Percentiles rank a stretch among this genome's conserved stretches.
Evolutionary conservation across 2,888 invertebrate species (phyloP).

Genomic region (Gisinianus flammeolus): DNA sequence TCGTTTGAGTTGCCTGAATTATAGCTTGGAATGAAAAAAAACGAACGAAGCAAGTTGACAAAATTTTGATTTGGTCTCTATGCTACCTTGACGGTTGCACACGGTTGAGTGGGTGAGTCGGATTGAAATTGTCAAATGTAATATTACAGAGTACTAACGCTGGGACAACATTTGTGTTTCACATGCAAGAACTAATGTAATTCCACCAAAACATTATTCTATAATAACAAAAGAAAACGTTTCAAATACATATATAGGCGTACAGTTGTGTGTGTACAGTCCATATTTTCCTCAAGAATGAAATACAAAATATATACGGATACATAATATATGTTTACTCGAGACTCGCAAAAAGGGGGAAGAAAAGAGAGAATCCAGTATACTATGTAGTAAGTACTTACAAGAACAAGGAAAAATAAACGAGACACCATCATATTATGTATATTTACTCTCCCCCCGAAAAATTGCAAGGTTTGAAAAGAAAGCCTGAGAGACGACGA

Average conservation of each 20-base stretch:
- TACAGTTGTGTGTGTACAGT: background rate
- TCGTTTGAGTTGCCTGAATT: too few relatives aligned
- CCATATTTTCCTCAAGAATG: too few relatives aligned
- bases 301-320: too few relatives aligned
- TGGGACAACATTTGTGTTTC: background rate
- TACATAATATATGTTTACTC: too few relatives aligned
- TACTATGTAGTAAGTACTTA: too few relatives aligned
- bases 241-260: too few relatives aligned
- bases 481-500: background rate
- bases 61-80: background rate
- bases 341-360: too few relatives aligned
- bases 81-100: background rate
- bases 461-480: background rate
- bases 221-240: too few relatives aligned
- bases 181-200: background rate
- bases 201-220: too few relatives aligned
- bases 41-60: background rate
- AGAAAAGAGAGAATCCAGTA: too few relatives aligned
- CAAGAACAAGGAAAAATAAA: background rate
- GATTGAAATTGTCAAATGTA: background rate
- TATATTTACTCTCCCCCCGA: background rate
- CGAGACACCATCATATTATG: background rate
- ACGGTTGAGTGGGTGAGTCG: background rate
- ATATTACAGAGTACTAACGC: background rate
- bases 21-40: too few relatives aligned